Percentiles rank a stretch among this genome's conserved stretches.
phyloP scores from a whole-genome alignment of 2,888 invertebrate genomes.

The Schizotus pectinicornis region DNA sequence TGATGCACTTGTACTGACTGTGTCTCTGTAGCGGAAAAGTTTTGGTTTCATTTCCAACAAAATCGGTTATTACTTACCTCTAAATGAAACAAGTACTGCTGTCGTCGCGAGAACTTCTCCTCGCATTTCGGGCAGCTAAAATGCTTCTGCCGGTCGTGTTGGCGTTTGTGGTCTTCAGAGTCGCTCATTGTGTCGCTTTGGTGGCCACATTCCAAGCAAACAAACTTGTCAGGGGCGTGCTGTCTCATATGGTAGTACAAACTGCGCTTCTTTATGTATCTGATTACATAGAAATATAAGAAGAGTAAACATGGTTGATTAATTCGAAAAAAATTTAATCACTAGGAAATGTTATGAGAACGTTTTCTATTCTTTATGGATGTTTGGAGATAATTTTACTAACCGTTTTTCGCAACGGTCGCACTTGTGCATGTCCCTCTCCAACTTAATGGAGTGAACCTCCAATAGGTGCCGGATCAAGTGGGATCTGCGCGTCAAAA shows the following conservation, averaged over 20 bases:
- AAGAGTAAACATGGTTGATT: too few species aligned
- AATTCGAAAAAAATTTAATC: not conserved
- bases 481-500: constrained; percentile 50
- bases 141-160: constrained; percentile 46
- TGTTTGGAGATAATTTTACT: not conserved
- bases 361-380: too few species aligned
- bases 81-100: constrained; percentile 51
- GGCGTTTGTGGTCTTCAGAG: constrained; percentile 44
- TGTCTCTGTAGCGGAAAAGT: constrained; percentile 45
- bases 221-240: constrained; percentile 47
- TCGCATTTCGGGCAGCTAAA: constrained; percentile 50
- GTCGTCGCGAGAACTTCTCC: constrained; percentile 49
- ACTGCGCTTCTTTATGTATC: constrained; percentile 39
- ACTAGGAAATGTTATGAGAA: too few species aligned
- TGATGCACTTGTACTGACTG: constrained; percentile 51
- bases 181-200: constrained; percentile 43
- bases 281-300: constrained; percentile 1
- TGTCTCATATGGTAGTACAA: constrained; percentile 51
- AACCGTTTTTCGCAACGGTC: constrained; percentile 39
- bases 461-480: constrained; percentile 50
- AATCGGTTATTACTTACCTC: constrained; percentile 37
- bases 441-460: constrained; percentile 42
- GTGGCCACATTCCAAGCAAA: constrained; percentile 51
- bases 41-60: too few species aligned
- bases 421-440: constrained; percentile 36